Evolutionary conservation across 1,140 invertebrate genomes (phyloP), one percentile per base, ranked within the genome.

Genomic region (Platyscapa corneri): DNA sequence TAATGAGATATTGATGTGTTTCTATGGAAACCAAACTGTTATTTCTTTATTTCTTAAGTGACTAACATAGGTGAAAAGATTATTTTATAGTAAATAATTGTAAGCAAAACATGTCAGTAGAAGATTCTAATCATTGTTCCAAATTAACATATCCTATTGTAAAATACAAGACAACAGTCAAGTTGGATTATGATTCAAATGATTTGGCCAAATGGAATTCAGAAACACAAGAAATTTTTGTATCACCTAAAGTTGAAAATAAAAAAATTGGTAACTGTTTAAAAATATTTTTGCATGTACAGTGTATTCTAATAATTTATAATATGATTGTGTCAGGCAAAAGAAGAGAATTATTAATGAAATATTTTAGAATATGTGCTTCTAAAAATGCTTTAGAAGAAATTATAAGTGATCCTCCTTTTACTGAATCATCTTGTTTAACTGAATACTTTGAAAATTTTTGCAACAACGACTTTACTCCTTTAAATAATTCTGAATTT

Each of bases 361-460:
- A 87, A 79, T 88, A 84, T 87, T 87, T 88, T 82, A 77, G 80
- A 81, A 56, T 84, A 39, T 74, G 49, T 39, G 87, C 86, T 83
- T 65, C 46, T 46, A 84, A 87, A 87, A 84, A 86, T 75, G 79
- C 67, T 76, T 76, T 87, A 65, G 65, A 87, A 32, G 85, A 82
- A 84, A 81, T 87, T n/a, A 75, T 86, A 20, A 75, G 75, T 34
- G 84, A 87, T 85, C 53, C 82, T 34, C 70, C 81, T 65, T 70
- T 82, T 64, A 18, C 84, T 39, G 82, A 82, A 76, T 64, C 67
- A 72, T 64, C 27, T 72, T 81, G 72, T 32, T 86, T 77, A 74
- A 81, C 86, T 56, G 89, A 89, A 84, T 89, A 89, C 64, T 76
- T 87, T 70, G 79, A 88, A 23, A 87, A 87, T 46, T 89, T 86